These are phyloP conservation scores for Pseudoatta argentina DNA, from an alignment of 1,140 invertebrate species.

Conservation along the genomic window DNA sequence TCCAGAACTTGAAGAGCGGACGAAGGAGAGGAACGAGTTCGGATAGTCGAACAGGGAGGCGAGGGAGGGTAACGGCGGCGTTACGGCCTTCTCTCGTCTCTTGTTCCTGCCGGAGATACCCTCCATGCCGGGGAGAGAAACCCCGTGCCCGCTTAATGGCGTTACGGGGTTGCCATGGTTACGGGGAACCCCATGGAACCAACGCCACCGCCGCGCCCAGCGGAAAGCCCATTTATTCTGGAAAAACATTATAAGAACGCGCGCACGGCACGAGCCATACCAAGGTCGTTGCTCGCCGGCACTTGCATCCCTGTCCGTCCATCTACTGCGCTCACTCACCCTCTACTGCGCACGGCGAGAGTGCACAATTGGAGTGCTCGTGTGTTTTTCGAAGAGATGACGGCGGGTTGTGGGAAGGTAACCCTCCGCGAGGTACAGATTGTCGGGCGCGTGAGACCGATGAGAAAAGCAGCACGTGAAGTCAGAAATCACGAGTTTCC, in stretches of 20 bases:
- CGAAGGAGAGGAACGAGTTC: slow-evolving; percentile 32
- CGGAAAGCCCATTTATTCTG: slow-evolving; percentile 86
- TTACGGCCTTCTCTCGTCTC: slow-evolving; percentile 59
- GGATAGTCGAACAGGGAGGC: slow-evolving; percentile 23
- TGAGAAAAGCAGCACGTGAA: slow-evolving; percentile 80
- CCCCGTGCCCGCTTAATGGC: slow-evolving; percentile 83
- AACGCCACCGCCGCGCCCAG: slow-evolving; percentile 72
- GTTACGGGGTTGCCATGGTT: slow-evolving; percentile 85
- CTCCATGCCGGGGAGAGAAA: slow-evolving; percentile 56
- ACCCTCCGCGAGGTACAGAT: slow-evolving; percentile 39
- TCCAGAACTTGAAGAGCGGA: slow-evolving; percentile 68
- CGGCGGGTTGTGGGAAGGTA: neutral
- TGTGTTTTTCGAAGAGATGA: slow-evolving; percentile 27
- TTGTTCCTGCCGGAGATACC: slow-evolving; percentile 31
- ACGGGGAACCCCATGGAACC: slow-evolving; percentile 84
- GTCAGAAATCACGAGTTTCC: slow-evolving; percentile 78
- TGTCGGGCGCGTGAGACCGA: slow-evolving; percentile 67
- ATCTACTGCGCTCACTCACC: neutral
- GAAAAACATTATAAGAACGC: slow-evolving; percentile 86
- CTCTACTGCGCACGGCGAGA: neutral
- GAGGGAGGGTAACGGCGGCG: slow-evolving; percentile 29
- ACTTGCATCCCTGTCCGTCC: slow-evolving; percentile 54
- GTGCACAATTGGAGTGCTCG: neutral
- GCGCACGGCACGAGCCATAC: slow-evolving; percentile 58
- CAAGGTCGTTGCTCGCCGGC: slow-evolving; percentile 59